Base-by-base conservation (phyloP, 2,888 invertebrate species). In the Hydriomena furcata region DNA sequence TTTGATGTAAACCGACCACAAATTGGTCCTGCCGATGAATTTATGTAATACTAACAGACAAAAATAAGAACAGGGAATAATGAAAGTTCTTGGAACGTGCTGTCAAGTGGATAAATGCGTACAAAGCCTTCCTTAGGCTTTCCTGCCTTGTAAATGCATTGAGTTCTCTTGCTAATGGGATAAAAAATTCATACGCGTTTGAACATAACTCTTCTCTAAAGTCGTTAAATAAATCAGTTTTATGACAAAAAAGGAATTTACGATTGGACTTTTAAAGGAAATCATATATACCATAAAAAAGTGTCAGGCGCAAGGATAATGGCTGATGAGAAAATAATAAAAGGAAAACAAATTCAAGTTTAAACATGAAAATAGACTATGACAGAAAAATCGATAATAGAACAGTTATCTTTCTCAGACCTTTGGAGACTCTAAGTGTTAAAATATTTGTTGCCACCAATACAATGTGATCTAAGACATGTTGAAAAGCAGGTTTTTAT, bases 401-500 rank as follows among this genome's bases (percentile, higher is more conserved):
- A n/a, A n/a, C n/a, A 17, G 4, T 4, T 4, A 17, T 17, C 17
- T 17, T 17, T 17, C 2, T 4, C 2, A 17, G 17, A 17, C 17
- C 11, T 28, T 13, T n/a, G n/a, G n/a, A n/a, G n/a, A n/a, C n/a
- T n/a, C n/a, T 7, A 41, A 13, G 34, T 41, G 21, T 28, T 37
- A 31, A 37, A 23, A 27, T 7, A 21, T 25, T 31, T 27, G 17
- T 37, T 47, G 11, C 13, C 27, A 32, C 8, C 34, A 31, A 31
- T 24, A 32, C 37, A 37, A 32, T 21, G 41, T 24, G 20, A 34
- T 30, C 42, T 75, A 68, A 73, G 71, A 73, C 73, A 68, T 48
- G 73, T 72, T 68, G 58, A 46, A 54, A 64, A 81, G 80, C 82
- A 67, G 74, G 82, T 83, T 79, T n/a, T n/a, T 11, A 59, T 62